Evolutionary conservation across 2,888 invertebrate species (phyloP).

Genomic region (Icerya purchasi): DNA sequence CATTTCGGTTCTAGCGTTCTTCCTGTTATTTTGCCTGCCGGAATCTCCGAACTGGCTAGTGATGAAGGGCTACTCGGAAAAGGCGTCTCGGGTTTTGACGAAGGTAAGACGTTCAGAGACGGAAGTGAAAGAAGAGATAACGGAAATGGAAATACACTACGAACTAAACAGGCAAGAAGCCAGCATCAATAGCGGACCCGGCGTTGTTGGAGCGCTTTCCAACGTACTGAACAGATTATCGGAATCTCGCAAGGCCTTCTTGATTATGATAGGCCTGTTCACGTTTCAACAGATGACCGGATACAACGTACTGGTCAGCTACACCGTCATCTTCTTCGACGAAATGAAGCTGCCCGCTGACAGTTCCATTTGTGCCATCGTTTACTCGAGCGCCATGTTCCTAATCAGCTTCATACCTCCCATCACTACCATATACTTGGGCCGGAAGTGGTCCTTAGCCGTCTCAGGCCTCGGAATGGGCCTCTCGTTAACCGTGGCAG

Average conservation of each 20-base stretch:
- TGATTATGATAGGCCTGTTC: not conserved
- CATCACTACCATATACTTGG: not conserved
- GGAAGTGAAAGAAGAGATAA: not conserved
- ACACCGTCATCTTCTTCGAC: conserved; percentile 2
- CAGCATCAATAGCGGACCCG: too few relatives aligned
- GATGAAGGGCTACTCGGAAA: not conserved
- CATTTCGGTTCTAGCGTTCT: not conserved
- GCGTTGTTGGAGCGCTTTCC: not conserved
- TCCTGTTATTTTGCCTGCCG: not conserved
- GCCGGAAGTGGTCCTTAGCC: conserved; percentile 1
- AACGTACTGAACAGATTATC: not conserved
- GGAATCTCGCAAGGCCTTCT: not conserved
- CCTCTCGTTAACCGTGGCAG: not conserved
- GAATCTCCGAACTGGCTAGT: not conserved
- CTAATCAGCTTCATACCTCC: conserved; percentile 5
- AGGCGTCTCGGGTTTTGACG: not conserved
- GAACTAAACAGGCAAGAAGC: not conserved
- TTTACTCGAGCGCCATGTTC: conserved; percentile 1
- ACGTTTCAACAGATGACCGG: not conserved
- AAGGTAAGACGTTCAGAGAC: not conserved
- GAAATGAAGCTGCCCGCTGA: conserved; percentile 1
- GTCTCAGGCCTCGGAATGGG: conserved; percentile 2
- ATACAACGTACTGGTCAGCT: not conserved
- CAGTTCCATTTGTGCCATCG: not conserved
- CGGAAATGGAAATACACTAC: not conserved